These are phyloP conservation scores for Dissostichus mawsoni DNA, from an alignment of 2,113 vertebrate genomes.

Conservation along the genomic window DNA sequence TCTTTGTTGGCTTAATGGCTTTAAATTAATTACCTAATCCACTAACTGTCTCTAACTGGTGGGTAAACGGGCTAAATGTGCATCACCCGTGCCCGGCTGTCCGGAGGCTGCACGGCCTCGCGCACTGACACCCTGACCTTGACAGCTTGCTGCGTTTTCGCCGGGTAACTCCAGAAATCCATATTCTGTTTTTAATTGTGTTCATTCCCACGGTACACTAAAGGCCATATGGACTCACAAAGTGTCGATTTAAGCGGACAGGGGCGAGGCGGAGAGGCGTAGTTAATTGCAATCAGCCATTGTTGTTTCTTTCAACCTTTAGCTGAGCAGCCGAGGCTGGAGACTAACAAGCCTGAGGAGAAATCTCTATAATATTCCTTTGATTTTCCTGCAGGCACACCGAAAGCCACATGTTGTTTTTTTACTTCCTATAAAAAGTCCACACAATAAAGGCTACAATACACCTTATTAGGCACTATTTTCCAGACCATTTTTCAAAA, in stretches of 20 bases:
- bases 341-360: slow-evolving; percentile 72
- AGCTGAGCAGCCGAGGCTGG: slow-evolving; percentile 62
- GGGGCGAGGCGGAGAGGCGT: slow-evolving; percentile 78
- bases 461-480: neutral
- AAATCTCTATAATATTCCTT: slow-evolving; percentile 67
- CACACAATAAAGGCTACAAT: slow-evolving; percentile 35
- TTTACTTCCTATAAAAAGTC: slow-evolving; percentile 6
- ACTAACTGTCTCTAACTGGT: neutral
- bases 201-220: slow-evolving; percentile 84
- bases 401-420: slow-evolving; percentile 25
- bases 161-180: slow-evolving; percentile 80
- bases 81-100: slow-evolving; percentile 11
- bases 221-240: slow-evolving; percentile 82
- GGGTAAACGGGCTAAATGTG: neutral
- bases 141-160: slow-evolving; percentile 82
- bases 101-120: slow-evolving; percentile 42
- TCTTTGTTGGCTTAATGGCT: neutral
- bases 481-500: neutral
- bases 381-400: slow-evolving; percentile 53
- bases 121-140: slow-evolving; percentile 83
- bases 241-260: slow-evolving; percentile 83
- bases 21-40: neutral
- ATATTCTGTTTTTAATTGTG: slow-evolving; percentile 86
- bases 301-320: slow-evolving; percentile 82
- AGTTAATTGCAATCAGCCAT: slow-evolving; percentile 86